phyloP scores from a whole-genome alignment of 2,797 vertebrate genomes.

The Babyrousa celebensis region DNA sequence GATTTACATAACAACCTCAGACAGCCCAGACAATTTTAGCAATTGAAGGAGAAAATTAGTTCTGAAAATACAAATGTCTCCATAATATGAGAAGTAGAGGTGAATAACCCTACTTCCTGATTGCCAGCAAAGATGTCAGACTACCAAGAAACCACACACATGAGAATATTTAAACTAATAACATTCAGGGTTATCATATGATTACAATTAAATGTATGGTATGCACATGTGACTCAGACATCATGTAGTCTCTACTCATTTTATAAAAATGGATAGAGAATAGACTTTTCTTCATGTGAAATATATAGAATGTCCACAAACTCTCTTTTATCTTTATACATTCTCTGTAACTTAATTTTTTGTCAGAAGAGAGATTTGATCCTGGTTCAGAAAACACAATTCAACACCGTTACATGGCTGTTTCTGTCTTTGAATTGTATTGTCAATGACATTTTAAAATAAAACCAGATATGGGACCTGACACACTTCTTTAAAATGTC shows the following conservation, averaged over 20 bases:
- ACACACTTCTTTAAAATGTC: not conserved
- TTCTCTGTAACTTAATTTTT: constrained; percentile 57
- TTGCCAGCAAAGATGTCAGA: not conserved
- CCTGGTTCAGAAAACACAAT: constrained; percentile 40
- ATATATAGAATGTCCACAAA: not conserved
- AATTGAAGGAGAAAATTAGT: constrained; percentile 47
- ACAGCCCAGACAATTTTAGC: not conserved
- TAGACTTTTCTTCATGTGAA: not conserved
- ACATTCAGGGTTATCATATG: not conserved
- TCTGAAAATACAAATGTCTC: constrained; percentile 50
- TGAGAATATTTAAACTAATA: constrained; percentile 52
- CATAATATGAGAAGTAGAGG: constrained; percentile 4
- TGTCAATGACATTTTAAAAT: constrained; percentile 53
- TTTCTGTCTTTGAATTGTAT: constrained; percentile 6
- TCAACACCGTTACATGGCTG: not conserved
- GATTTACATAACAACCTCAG: not conserved
- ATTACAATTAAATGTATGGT: not conserved
- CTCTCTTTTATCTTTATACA: constrained; percentile 13
- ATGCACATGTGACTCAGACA: not conserved
- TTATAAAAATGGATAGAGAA: not conserved
- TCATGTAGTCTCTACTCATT: not conserved
- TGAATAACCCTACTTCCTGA: constrained; percentile 10
- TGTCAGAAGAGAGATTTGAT: constrained; percentile 16
- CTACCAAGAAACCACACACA: constrained; percentile 33
- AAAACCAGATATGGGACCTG: not conserved